These are phyloP conservation scores for Drosophila maculinotata DNA, from an alignment of 2,888 invertebrate species.

Conservation along the genomic window DNA sequence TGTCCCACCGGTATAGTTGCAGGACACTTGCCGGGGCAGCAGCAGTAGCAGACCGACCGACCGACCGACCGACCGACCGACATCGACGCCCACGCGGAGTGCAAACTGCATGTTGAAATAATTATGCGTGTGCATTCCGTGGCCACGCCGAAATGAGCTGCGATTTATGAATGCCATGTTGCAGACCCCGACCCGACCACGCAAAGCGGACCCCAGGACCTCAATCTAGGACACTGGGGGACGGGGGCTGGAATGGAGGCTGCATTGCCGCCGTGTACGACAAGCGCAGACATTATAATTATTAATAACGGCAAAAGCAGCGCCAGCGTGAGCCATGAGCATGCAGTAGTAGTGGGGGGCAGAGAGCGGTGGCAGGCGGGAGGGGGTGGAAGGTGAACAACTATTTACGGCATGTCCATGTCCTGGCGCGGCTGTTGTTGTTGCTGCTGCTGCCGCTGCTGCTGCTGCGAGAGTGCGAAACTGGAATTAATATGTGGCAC, in stretches of 20 bases:
- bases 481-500: conserved; percentile 83
- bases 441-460: too few species aligned
- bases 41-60: neutral
- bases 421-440: conserved; percentile 44
- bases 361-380: neutral
- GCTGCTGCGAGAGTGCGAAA: conserved; percentile 72
- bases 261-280: conserved; percentile 53
- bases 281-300: conserved; percentile 78
- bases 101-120: conserved; percentile 73
- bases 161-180: conserved; percentile 75
- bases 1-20: too few species aligned
- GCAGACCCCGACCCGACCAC: conserved; percentile 21
- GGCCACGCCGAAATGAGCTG: conserved; percentile 80
- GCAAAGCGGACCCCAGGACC: conserved; percentile 1
- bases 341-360: neutral
- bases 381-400: conserved; percentile 42
- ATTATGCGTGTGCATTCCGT: conserved; percentile 82
- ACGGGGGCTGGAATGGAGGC: conserved; percentile 1
- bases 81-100: conserved; percentile 15
- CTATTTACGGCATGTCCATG: conserved; percentile 80
- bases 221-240: conserved; percentile 22
- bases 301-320: conserved; percentile 76
- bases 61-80: neutral
- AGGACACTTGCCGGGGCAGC: neutral
- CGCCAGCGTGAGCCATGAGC: conserved; percentile 33